Percentiles rank a stretch among this genome's conserved stretches.
phyloP scores from a whole-genome alignment of 2,888 invertebrate genomes.

The Zhuqinia jingwanae region DNA sequence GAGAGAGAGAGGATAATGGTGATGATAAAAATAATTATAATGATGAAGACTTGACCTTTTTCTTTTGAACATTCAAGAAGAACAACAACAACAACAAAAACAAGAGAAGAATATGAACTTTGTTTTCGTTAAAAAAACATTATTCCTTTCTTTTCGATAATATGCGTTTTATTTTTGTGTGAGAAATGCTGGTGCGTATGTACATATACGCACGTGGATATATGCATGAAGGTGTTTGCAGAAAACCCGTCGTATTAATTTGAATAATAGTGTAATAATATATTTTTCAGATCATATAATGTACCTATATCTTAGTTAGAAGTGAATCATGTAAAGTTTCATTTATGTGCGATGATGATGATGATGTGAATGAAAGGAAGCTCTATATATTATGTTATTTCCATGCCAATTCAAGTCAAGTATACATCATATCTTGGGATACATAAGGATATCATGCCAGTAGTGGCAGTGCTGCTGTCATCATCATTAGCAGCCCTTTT shows the following conservation, averaged over 20 bases:
- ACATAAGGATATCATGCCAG: not conserved
- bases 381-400: slow-evolving; percentile 10
- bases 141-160: too few species aligned
- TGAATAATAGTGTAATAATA: slow-evolving; percentile 70
- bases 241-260: slow-evolving; percentile 63
- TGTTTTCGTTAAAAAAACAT: not conserved
- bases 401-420: not conserved
- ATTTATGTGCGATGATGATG: too few species aligned
- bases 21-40: slow-evolving; percentile 1
- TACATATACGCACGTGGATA: too few species aligned
- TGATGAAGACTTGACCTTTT: slow-evolving; percentile 56
- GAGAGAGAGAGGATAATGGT: slow-evolving; percentile 4
- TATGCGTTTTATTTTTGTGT: too few species aligned
- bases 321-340: slow-evolving; percentile 30
- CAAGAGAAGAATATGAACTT: not conserved
- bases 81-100: slow-evolving; percentile 12
- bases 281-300: slow-evolving; percentile 26
- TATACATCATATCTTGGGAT: too few species aligned
- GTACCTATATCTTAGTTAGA: not conserved
- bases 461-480: too few species aligned
- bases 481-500: slow-evolving; percentile 10
- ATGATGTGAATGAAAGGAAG: not conserved
- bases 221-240: slow-evolving; percentile 19
- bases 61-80: not conserved
- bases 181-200: too few species aligned